A percentile compares a stretch with the other conserved stretches of the same genome.
phyloP scores from a whole-genome alignment of 2,888 invertebrate genomes.

The Catotricha subobsoleta region DNA sequence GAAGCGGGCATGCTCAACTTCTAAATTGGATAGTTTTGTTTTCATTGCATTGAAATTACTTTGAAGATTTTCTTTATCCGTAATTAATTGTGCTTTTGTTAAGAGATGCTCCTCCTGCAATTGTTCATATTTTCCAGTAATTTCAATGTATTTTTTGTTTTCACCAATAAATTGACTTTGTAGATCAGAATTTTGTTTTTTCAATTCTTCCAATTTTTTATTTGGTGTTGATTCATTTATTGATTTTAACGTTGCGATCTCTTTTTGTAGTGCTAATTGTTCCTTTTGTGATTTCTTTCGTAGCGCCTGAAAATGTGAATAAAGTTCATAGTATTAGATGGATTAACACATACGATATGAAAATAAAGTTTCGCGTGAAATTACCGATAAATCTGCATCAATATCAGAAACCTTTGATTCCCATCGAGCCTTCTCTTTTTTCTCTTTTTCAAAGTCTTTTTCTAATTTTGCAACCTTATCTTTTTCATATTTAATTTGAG shows the following conservation, averaged over 20 bases:
- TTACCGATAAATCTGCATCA: slow-evolving; percentile 33
- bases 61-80: slow-evolving; percentile 63
- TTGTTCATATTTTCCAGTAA: slow-evolving; percentile 66
- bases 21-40: slow-evolving; percentile 21
- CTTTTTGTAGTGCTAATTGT: slow-evolving; percentile 50
- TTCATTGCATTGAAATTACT: slow-evolving; percentile 23
- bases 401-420: slow-evolving; percentile 43
- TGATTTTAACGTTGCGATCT: slow-evolving; percentile 55
- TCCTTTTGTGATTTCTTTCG: slow-evolving; percentile 48
- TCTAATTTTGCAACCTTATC: slow-evolving; percentile 32
- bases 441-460: slow-evolving; percentile 45
- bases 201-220: slow-evolving; percentile 44
- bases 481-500: slow-evolving; percentile 31
- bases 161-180: slow-evolving; percentile 48
- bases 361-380: neutral
- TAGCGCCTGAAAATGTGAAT: slow-evolving; percentile 21
- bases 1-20: slow-evolving; percentile 14
- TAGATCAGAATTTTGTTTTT: slow-evolving; percentile 36
- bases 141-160: slow-evolving; percentile 56
- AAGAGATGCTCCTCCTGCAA: slow-evolving; percentile 71
- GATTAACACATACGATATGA: neutral
- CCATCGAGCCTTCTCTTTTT: slow-evolving; percentile 43
- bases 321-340: neutral
- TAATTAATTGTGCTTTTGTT: slow-evolving; percentile 61
- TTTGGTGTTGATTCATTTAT: slow-evolving; percentile 47